phyloP scores from a whole-genome alignment of 2,113 vertebrate genomes.

The Chaetodon trifascialis region DNA sequence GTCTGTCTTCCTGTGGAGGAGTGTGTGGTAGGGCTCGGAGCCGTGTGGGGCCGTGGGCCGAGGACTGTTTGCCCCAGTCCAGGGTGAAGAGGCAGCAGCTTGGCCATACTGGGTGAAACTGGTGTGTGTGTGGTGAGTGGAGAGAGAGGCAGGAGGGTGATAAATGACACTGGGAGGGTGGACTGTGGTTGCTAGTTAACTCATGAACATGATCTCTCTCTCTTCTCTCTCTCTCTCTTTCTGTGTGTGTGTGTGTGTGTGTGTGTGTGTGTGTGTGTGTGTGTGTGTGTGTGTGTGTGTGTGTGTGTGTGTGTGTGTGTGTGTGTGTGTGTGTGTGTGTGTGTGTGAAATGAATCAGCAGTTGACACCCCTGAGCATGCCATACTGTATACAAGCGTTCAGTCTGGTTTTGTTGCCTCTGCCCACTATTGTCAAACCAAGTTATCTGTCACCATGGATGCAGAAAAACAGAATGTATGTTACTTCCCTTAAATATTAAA shows the following conservation, averaged over 20 bases:
- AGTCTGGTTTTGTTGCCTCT: constrained; percentile 5
- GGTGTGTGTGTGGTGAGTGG: not conserved
- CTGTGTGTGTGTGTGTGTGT: not conserved
- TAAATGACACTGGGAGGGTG: constrained; percentile 19
- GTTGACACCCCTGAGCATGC: not conserved
- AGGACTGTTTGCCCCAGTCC: not conserved
- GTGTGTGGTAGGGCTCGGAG: not conserved
- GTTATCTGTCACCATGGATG: constrained; percentile 12
- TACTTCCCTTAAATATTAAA: not conserved
- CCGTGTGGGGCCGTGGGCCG: constrained; percentile 23
- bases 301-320: constrained; percentile 16
- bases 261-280: constrained; percentile 13
- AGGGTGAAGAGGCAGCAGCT: not conserved
- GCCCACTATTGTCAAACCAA: constrained; percentile 10
- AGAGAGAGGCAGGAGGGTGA: constrained; percentile 1
- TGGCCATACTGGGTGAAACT: constrained; percentile 34
- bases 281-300: constrained; percentile 16
- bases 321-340: constrained; percentile 18
- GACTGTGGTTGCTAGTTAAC: constrained; percentile 38
- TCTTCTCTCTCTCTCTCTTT: not conserved
- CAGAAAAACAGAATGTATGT: not conserved
- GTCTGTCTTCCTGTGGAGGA: not conserved
- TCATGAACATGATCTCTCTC: constrained; percentile 38
- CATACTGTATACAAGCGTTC: not conserved
- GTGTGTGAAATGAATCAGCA: constrained; percentile 8